phyloP scores from a whole-genome alignment of 2,113 vertebrate species.

The Jacana jacana region DNA sequence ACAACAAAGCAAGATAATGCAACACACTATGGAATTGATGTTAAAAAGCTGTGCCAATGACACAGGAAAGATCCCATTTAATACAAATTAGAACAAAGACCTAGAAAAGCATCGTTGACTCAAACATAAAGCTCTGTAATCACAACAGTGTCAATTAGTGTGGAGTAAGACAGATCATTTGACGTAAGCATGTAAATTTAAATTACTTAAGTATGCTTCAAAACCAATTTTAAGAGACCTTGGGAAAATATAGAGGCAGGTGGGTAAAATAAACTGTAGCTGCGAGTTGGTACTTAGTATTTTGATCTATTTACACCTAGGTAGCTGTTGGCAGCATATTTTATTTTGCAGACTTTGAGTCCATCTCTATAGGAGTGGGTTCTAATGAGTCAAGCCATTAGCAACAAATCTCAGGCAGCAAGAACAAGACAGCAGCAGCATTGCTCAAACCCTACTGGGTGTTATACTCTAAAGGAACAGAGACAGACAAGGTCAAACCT shows the following conservation, averaged over 20 bases:
- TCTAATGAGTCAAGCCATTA: conserved; percentile 36
- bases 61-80: not conserved
- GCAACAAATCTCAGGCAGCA: not conserved
- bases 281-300: not conserved
- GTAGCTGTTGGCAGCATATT: not conserved
- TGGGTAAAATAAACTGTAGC: not conserved
- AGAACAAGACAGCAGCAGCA: not conserved
- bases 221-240: not conserved
- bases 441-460: not conserved
- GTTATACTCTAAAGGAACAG: not conserved
- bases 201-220: not conserved
- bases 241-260: not conserved
- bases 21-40: not conserved
- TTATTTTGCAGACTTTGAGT: not conserved
- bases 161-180: not conserved
- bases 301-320: conserved; percentile 5
- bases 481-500: conserved; percentile 21
- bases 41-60: not conserved
- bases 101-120: not conserved
- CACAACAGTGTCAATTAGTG: not conserved
- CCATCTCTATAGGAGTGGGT: not conserved
- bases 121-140: not conserved
- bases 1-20: not conserved
- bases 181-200: not conserved
- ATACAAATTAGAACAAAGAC: not conserved